Conservation (phyloP, 2,888 invertebrate species). For the Phortica magna region DNA sequence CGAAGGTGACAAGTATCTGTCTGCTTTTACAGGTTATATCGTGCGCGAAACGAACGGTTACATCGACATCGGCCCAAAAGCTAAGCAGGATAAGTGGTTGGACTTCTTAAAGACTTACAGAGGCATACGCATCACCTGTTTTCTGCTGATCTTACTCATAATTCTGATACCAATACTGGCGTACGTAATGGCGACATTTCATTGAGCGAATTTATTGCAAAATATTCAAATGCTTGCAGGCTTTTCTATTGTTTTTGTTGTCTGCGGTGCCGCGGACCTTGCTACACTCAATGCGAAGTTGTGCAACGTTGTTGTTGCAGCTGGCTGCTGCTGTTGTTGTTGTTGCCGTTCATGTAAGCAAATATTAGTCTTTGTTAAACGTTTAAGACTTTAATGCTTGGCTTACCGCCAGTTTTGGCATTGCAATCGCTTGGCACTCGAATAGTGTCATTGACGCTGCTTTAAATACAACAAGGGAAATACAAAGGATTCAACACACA, state of each 20-base stretch:
- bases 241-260: slow-evolving; percentile 2
- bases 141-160: slow-evolving; percentile 19
- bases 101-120: slow-evolving; percentile 15
- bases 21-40: slow-evolving; percentile 26
- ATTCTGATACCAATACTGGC: slow-evolving; percentile 26
- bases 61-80: slow-evolving; percentile 37
- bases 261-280: not conserved
- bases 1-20: too few relatives aligned
- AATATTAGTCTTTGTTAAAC: not conserved
- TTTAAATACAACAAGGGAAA: not conserved
- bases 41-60: not conserved
- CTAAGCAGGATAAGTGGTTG: slow-evolving; percentile 28
- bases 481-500: not conserved
- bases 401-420: slow-evolving; percentile 23
- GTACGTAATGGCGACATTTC: not conserved
- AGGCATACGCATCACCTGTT: not conserved
- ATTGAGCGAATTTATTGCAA: not conserved
- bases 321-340: not conserved
- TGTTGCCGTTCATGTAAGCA: slow-evolving; percentile 14
- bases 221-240: not conserved
- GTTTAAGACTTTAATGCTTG: not conserved
- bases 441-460: not conserved
- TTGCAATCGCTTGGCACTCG: not conserved
- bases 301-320: not conserved
- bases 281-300: not conserved